Base-by-base conservation (phyloP, 2,113 vertebrate species). In the Galemys pyrenaicus region DNA sequence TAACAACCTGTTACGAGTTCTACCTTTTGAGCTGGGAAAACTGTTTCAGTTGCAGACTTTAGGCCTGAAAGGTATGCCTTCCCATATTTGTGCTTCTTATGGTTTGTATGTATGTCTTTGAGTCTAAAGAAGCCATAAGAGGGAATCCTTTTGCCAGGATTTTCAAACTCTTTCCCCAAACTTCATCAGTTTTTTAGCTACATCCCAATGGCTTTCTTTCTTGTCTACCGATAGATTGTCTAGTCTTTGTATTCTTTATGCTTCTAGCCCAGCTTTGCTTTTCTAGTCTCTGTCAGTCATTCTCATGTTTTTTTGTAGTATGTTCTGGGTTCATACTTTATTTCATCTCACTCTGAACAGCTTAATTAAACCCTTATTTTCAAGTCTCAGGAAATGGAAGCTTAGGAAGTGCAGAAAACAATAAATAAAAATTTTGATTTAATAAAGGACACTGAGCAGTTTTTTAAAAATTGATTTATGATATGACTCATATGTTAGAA, bases 1-100 rank as follows among this genome's bases (percentile, higher is more conserved):
- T 99, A 99, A 99, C 98, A 99, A 99, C 99, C 99, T 99, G 99
- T 99, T 99, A 99, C 99, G 99, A 99, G 99, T 99, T 99, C 99
- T 99, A 98, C 99, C 99, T 98, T 99, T 99, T 98, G 99, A 99
- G 98, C 99, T 99, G 99, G 99, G 99, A 97, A 99, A 99, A 99
- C 99, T 99, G 97, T 99, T 99, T 99, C 99, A 99, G 98, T 99
- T 99, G 98, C 99, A 99, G 98, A 99, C 99, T 97, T 98, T 99
- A 99, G 99, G 99, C 98, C 99, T 99, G 97, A 99, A 99, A 99
- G 99, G 99, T 99, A 98, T 97, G 98, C 1, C 67, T 96, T 95
- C 95, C 89, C 89, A 67, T 97, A 49, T 96, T 95, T 98, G 93
- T 95, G 17, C 95, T 86, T 2, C 0, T 92, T 88, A 22, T 19